Percentiles rank a stretch among this genome's conserved stretches.
phyloP scores from a whole-genome alignment of 2,797 vertebrate genomes.

The Sebastes steindachneri region DNA sequence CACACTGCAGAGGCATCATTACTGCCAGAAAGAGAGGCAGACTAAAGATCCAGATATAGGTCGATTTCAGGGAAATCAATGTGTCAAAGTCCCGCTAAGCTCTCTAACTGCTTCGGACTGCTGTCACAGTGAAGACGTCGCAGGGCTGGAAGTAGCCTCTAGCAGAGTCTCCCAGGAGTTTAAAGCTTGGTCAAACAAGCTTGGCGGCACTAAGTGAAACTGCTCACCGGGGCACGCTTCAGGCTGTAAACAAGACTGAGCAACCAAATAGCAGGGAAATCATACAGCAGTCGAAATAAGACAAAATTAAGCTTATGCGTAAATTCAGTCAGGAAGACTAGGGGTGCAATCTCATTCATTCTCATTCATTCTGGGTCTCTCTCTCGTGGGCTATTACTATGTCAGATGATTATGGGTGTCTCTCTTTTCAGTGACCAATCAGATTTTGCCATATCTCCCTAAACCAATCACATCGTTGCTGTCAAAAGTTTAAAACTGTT shows the following conservation, averaged over 20 bases:
- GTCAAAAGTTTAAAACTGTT: too few species aligned
- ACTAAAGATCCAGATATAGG: conserved; percentile 11
- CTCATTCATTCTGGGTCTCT: too few species aligned
- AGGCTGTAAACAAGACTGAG: conserved; percentile 23
- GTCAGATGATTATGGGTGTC: too few species aligned
- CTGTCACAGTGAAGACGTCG: conserved; percentile 23
- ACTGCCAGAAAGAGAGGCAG: background rate
- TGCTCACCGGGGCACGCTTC: background rate
- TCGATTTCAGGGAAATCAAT: conserved; percentile 14
- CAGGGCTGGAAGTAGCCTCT: conserved; percentile 1
- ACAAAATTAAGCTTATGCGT: background rate
- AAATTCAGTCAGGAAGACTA: too few species aligned
- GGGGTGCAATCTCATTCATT: too few species aligned
- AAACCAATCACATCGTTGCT: too few species aligned
- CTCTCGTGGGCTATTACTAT: too few species aligned
- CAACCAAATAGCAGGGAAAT: background rate
- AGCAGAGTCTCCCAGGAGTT: conserved; percentile 24
- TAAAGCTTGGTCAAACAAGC: conserved; percentile 6
- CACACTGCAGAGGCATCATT: conserved; percentile 29
- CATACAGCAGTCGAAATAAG: background rate
- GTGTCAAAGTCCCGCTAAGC: conserved; percentile 8
- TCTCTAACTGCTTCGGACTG: conserved; percentile 17
- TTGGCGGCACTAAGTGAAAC: conserved; percentile 16
- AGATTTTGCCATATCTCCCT: too few species aligned
- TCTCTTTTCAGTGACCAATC: too few species aligned